Conservation (phyloP, 2,888 invertebrate species). For the Toxonevra muliebris region DNA sequence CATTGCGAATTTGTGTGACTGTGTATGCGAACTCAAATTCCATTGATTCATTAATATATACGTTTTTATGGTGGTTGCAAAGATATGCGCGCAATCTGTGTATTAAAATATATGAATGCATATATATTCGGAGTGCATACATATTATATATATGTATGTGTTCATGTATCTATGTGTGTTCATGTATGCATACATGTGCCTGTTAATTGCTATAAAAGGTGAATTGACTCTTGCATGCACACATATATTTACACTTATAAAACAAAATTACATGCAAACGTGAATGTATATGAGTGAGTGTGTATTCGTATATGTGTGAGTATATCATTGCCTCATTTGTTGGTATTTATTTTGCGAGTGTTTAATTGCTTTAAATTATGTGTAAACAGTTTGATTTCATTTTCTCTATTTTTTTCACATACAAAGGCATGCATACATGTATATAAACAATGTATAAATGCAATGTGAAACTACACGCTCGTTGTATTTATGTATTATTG, state of each 20-base stretch:
- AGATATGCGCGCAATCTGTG: not conserved
- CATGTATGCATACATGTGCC: not conserved
- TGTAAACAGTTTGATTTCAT: constrained; percentile 38
- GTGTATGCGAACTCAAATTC: not conserved
- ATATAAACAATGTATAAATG: not conserved
- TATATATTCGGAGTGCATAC: not conserved
- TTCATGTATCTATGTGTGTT: not conserved
- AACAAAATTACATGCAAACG: not conserved
- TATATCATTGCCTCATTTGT: not conserved
- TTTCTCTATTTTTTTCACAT: constrained; percentile 3
- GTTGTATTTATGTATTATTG: too few species aligned
- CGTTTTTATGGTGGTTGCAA: not conserved
- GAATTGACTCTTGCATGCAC: not conserved
- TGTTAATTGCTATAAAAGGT: not conserved
- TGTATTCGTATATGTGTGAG: not conserved
- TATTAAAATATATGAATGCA: not conserved
- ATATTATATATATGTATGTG: not conserved
- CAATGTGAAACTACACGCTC: too few species aligned
- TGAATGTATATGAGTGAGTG: not conserved
- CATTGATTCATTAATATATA: not conserved
- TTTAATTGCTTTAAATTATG: constrained; percentile 50
- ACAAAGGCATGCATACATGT: not conserved
- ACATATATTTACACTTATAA: not conserved
- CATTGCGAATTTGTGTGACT: not conserved
- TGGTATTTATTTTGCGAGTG: constrained; percentile 44